Evolutionary conservation across 2,113 vertebrate species (phyloP).

Genomic region (Oreochromis aureus): DNA sequence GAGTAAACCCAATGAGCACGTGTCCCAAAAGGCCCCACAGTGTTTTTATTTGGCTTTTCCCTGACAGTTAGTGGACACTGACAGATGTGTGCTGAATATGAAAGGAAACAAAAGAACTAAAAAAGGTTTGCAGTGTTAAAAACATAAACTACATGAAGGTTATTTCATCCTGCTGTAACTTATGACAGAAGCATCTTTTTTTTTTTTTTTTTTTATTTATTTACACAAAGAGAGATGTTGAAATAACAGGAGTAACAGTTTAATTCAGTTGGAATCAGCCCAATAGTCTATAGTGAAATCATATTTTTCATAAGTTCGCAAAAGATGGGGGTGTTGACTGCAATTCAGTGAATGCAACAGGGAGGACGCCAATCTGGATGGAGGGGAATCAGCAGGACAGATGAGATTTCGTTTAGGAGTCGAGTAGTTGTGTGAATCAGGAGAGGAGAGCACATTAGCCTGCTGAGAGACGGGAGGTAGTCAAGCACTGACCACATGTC

Average conservation of each 20-base stretch:
- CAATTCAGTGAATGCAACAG: neutral
- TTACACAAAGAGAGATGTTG: neutral
- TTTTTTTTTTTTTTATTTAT: neutral
- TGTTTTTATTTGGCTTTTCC: neutral
- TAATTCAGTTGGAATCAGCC: neutral
- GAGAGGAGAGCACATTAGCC: neutral
- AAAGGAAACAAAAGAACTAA: neutral
- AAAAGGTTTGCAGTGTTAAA: neutral
- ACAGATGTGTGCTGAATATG: neutral
- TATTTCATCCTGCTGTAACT: neutral
- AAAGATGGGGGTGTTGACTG: neutral
- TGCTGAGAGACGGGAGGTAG: neutral
- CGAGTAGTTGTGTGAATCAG: neutral
- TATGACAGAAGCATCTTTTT: neutral
- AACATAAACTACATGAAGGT: neutral
- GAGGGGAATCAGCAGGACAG: neutral
- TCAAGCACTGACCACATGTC: neutral
- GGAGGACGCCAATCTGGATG: neutral
- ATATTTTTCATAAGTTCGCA: rapidly evolving
- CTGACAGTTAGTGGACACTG: neutral
- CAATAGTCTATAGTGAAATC: neutral
- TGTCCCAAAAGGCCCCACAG: neutral
- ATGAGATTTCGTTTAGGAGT: neutral
- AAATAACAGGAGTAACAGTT: neutral
- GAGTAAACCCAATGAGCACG: neutral